phyloP scores from a whole-genome alignment of 2,113 vertebrate species.

The Gnathonemus longibarbis region DNA sequence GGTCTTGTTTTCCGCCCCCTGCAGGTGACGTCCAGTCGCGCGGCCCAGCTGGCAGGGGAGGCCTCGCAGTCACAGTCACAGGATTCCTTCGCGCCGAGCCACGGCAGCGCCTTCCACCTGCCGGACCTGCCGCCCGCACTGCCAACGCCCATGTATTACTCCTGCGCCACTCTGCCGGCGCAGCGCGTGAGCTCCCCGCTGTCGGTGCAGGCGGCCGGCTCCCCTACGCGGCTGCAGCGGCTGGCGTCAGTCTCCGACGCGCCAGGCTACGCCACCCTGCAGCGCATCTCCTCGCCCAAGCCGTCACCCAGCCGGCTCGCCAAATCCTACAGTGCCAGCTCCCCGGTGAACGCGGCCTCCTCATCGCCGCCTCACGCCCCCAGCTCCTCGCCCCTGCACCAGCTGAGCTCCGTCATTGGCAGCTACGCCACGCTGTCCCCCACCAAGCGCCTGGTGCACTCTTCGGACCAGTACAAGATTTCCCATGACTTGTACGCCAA shows the following conservation, averaged over 20 bases:
- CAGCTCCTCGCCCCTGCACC: constrained; percentile 81
- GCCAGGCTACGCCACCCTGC: constrained; percentile 79
- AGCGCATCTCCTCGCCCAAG: constrained; percentile 84
- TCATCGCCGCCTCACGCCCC: constrained; percentile 66
- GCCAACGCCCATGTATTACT: constrained; percentile 74
- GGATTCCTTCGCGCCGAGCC: constrained; percentile 82
- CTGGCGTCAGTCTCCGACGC: constrained; percentile 75
- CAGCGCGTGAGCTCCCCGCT: constrained; percentile 86
- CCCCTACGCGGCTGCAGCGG: constrained; percentile 87
- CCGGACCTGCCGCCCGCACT: constrained; percentile 69
- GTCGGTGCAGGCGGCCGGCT: constrained; percentile 73
- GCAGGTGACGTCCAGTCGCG: constrained; percentile 74
- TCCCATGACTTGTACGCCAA: constrained; percentile 92
- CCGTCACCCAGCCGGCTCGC: constrained; percentile 89
- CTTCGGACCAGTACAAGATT: constrained; percentile 84
- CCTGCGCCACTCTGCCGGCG: constrained; percentile 88
- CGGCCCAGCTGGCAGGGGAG: constrained; percentile 68
- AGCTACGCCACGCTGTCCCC: constrained; percentile 94
- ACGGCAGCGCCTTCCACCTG: constrained; percentile 86
- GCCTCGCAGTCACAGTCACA: constrained; percentile 63
- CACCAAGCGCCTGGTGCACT: constrained; percentile 87
- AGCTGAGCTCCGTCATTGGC: constrained; percentile 84
- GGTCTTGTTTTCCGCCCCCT: background rate
- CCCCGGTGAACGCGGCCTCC: constrained; percentile 86
- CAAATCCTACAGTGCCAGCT: constrained; percentile 97